Evolutionary conservation across 2,888 invertebrate species (phyloP).

Genomic region (Conchocele bisecta): DNA sequence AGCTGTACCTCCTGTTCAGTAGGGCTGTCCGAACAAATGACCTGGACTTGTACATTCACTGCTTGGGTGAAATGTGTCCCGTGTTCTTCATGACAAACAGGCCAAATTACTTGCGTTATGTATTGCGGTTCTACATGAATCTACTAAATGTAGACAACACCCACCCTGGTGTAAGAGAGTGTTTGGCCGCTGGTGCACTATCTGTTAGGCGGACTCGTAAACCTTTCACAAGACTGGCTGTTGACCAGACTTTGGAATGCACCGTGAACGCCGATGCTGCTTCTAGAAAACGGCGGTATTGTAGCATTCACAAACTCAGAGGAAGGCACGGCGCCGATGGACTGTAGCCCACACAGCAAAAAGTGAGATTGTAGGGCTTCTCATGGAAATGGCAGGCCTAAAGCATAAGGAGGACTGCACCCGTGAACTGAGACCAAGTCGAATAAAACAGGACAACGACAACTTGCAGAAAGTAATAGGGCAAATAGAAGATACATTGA

Average conservation of each 20-base stretch:
- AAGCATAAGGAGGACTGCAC: too few relatives aligned
- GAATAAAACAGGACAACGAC: too few relatives aligned
- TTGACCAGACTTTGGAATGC: slow-evolving; percentile 16
- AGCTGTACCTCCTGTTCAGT: slow-evolving; percentile 20
- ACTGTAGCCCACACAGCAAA: slow-evolving; percentile 1
- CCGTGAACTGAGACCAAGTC: too few relatives aligned
- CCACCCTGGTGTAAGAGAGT: neutral
- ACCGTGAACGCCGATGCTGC: slow-evolving; percentile 32
- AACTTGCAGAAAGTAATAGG: too few relatives aligned
- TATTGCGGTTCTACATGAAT: slow-evolving; percentile 49
- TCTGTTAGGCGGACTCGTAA: neutral
- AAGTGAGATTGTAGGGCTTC: too few relatives aligned
- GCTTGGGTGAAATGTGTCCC: slow-evolving; percentile 6
- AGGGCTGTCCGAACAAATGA: slow-evolving; percentile 46
- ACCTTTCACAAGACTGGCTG: slow-evolving; percentile 12
- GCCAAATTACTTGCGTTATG: slow-evolving; percentile 56
- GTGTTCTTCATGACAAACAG: too few relatives aligned
- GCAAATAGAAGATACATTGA: too few relatives aligned
- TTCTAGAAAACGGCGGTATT: slow-evolving; percentile 8
- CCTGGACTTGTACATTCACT: slow-evolving; percentile 36
- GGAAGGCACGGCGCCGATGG: slow-evolving; percentile 14
- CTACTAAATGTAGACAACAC: slow-evolving; percentile 50
- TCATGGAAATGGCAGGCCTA: too few relatives aligned
- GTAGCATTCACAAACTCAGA: too few relatives aligned
- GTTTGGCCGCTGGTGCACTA: slow-evolving; percentile 11